These are phyloP conservation scores for Lacanobia wlatinum DNA, from an alignment of 2,888 invertebrate species.

Conservation along the genomic window DNA sequence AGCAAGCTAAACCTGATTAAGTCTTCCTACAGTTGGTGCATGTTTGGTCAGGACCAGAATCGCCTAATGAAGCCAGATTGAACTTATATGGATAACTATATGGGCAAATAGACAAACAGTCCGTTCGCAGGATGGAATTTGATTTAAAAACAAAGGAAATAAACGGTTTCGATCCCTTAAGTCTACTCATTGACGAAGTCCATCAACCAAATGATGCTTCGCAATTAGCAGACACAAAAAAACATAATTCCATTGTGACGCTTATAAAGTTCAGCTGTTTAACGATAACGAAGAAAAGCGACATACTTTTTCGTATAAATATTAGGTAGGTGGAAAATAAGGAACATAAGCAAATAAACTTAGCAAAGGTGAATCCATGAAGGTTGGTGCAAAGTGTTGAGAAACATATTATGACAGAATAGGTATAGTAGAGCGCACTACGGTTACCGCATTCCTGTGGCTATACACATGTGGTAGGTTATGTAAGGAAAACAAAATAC, in stretches of 20 bases:
- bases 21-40: slow-evolving; percentile 33
- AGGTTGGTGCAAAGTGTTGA: neutral
- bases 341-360: slow-evolving; percentile 1
- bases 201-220: neutral
- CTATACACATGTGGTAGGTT: neutral
- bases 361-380: neutral
- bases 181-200: neutral
- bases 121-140: neutral
- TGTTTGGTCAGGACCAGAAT: slow-evolving; percentile 1
- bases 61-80: slow-evolving; percentile 14
- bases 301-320: neutral
- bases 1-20: slow-evolving; percentile 32
- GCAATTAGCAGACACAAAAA: neutral
- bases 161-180: neutral
- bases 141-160: neutral
- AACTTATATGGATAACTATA: neutral
- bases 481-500: slow-evolving; percentile 35
- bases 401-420: neutral
- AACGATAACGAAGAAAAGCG: neutral
- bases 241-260: neutral
- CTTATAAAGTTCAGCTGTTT: neutral
- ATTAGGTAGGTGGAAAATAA: neutral
- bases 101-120: neutral
- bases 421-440: neutral
- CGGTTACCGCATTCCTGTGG: neutral